Evolutionary conservation across 64 coral and sea anemone genomes (phyloP).

Genomic region (Acropora yongei): DNA sequence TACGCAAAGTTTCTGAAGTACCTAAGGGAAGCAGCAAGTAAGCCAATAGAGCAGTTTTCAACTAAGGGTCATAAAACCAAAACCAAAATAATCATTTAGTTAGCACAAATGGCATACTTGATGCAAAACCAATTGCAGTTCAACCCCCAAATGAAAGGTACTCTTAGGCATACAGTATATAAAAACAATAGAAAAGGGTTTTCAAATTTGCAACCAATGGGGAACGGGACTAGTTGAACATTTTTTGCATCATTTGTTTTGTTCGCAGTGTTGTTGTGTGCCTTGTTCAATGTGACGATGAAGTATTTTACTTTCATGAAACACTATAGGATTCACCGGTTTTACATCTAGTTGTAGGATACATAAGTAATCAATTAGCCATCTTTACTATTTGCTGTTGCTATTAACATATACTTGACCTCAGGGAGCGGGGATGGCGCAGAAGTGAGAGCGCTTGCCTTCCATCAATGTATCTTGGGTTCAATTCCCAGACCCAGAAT

Average conservation of each 20-base stretch:
- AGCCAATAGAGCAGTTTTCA: constrained; percentile 8
- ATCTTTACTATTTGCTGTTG: not conserved
- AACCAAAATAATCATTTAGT: not conserved
- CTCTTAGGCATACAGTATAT: not conserved
- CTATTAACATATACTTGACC: not conserved
- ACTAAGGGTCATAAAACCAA: no score
- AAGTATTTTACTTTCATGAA: not conserved
- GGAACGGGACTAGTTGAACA: not conserved
- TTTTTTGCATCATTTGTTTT: constrained; percentile 23
- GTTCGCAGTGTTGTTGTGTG: constrained; percentile 2
- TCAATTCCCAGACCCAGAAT: no score
- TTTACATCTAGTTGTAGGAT: no score
- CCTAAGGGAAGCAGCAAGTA: constrained; percentile 49
- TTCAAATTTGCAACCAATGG: not conserved
- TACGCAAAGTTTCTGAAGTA: constrained; percentile 45
- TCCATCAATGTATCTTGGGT: no score
- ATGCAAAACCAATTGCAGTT: not conserved
- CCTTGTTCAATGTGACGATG: constrained; percentile 15
- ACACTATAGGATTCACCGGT: not conserved
- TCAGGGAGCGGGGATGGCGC: not conserved
- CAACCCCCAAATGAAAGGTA: not conserved
- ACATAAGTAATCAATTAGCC: not conserved
- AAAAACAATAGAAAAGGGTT: not conserved
- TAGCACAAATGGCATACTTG: not conserved
- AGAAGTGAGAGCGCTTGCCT: no score